phyloP scores from a whole-genome alignment of 2,888 invertebrate species.

The Ornithoptera alexandrae region DNA sequence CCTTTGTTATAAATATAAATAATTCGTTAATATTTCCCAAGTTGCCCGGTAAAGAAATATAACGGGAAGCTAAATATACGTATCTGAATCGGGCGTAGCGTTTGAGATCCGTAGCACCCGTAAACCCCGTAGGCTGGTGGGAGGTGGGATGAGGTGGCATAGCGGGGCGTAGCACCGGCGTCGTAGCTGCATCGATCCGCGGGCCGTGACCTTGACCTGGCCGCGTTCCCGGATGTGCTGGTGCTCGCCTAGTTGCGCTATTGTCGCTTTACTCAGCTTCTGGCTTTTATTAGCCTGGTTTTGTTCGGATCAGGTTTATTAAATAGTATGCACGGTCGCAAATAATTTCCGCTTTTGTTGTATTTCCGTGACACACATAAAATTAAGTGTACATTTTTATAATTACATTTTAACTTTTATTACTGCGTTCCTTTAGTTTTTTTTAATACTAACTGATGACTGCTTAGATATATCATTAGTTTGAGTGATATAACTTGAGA shows the following conservation, averaged over 20 bases:
- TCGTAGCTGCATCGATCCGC: constrained; percentile 82
- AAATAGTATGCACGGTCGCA: constrained; percentile 30
- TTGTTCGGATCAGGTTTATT: constrained; percentile 40
- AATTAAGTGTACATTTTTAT: no score
- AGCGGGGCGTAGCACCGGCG: constrained; percentile 55
- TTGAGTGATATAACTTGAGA: no score
- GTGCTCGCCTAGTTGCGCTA: constrained; percentile 67
- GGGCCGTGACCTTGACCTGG: constrained; percentile 83
- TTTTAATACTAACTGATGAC: no score
- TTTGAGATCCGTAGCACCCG: constrained; percentile 43
- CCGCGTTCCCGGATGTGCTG: constrained; percentile 77
- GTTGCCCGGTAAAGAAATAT: constrained; percentile 31
- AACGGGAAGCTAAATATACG: constrained; percentile 32
- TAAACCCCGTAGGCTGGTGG: constrained; percentile 42
- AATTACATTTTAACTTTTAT: no score
- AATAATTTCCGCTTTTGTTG: constrained; percentile 14
- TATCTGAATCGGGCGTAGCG: constrained; percentile 36
- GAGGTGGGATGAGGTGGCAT: constrained; percentile 40
- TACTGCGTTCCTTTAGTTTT: no score
- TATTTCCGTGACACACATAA: constrained; percentile 20
- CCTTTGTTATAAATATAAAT: neutral
- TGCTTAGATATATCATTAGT: no score
- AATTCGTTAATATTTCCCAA: constrained; percentile 4
- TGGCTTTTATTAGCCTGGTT: constrained; percentile 67
- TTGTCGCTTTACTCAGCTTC: constrained; percentile 65